These are phyloP conservation scores for Spheniscus humboldti DNA, from an alignment of 2,797 vertebrate species.

Conservation along the genomic window DNA sequence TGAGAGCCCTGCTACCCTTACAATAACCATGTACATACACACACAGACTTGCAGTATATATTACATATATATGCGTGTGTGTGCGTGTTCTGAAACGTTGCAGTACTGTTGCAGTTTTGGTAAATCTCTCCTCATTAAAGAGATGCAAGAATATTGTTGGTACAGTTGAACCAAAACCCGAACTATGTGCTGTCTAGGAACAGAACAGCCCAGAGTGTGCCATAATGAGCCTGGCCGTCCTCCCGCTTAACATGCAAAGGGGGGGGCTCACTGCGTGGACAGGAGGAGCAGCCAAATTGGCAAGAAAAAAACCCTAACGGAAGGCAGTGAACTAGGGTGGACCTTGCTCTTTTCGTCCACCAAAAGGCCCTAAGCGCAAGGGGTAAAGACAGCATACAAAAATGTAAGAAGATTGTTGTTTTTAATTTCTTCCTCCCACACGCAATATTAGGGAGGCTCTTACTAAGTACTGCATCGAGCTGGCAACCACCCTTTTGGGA, in stretches of 20 bases:
- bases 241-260: background rate
- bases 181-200: background rate
- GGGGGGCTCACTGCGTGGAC: background rate
- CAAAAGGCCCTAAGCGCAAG: background rate
- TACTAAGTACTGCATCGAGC: background rate
- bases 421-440: background rate
- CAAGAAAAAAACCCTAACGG: background rate
- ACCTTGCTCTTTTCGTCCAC: background rate
- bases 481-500: background rate
- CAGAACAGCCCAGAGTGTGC: background rate
- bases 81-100: background rate
- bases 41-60: background rate
- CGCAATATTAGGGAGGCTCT: background rate
- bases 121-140: background rate
- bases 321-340: background rate
- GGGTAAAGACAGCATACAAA: background rate
- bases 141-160: background rate
- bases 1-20: background rate
- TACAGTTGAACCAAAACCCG: background rate
- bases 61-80: too few relatives aligned
- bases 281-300: background rate
- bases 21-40: background rate
- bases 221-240: background rate
- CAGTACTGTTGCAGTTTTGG: background rate
- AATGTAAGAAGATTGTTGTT: accelerated